Evolutionary conservation across 2,113 vertebrate species (phyloP).

Genomic region (Micronisus gabar): DNA sequence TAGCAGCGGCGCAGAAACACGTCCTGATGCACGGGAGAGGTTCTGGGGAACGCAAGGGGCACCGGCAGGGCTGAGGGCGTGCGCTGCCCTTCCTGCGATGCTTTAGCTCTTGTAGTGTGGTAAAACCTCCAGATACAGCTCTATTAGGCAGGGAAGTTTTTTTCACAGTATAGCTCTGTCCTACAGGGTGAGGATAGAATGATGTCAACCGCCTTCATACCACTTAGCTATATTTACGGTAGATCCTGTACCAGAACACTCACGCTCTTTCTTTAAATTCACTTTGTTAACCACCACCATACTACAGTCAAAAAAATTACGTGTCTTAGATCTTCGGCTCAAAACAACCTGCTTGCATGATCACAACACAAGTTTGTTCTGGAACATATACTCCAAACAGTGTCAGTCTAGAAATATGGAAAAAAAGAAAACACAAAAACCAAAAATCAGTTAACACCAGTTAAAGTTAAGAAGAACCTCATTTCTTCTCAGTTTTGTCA

Average conservation of each 20-base stretch:
- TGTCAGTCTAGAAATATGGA: background rate
- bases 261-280: background rate
- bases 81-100: accelerated
- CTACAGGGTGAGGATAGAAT: background rate
- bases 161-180: background rate
- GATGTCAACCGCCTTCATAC: background rate
- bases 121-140: background rate
- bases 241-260: background rate
- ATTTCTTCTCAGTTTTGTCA: background rate
- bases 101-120: background rate
- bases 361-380: background rate
- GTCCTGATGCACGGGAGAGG: accelerated
- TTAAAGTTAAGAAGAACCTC: background rate
- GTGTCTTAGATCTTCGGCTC: background rate
- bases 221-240: background rate
- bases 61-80: accelerated
- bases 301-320: background rate
- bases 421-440: too few relatives aligned
- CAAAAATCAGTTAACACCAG: background rate
- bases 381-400: background rate
- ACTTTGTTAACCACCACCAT: background rate
- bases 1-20: background rate
- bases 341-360: background rate
- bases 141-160: background rate
- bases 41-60: background rate